These are phyloP conservation scores for Aegotheles bennettii DNA, from an alignment of 2,113 vertebrate genomes.

Conservation along the genomic window DNA sequence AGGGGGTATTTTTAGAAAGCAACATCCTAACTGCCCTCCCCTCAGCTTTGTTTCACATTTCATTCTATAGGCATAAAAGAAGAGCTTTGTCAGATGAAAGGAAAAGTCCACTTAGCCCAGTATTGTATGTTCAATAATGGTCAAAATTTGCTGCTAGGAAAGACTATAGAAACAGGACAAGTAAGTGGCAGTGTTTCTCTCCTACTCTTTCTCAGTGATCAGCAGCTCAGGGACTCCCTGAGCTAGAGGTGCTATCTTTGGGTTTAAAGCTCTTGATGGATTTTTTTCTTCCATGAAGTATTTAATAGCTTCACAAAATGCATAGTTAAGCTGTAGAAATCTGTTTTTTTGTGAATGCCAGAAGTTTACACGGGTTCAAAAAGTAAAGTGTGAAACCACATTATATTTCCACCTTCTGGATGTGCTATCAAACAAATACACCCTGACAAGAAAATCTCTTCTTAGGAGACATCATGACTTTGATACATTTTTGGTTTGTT, in stretches of 20 bases:
- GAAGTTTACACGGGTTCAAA: constrained; percentile 3
- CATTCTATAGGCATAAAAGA: neutral
- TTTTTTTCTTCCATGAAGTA: neutral
- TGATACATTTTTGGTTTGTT: rapidly evolving
- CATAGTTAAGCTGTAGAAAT: neutral
- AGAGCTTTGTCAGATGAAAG: neutral
- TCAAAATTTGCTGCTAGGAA: neutral
- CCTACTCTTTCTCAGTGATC: neutral
- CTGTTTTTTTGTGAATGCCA: neutral
- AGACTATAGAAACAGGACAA: neutral
- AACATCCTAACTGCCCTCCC: neutral
- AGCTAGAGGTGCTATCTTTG: neutral
- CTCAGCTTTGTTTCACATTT: neutral
- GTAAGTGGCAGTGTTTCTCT: neutral
- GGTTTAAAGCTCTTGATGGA: neutral
- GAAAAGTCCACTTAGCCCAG: neutral
- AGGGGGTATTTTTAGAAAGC: neutral
- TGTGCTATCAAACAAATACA: constrained; percentile 20
- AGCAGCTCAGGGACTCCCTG: neutral
- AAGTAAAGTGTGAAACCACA: constrained; percentile 7
- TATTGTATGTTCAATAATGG: neutral
- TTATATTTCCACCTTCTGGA: neutral
- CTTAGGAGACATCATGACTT: neutral
- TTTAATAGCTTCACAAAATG: neutral
- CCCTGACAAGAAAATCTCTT: constrained; percentile 20